Percentiles rank a stretch among this genome's conserved stretches.
Conservation (phyloP, 2,888 invertebrate species). For the Amiota mariae region DNA sequence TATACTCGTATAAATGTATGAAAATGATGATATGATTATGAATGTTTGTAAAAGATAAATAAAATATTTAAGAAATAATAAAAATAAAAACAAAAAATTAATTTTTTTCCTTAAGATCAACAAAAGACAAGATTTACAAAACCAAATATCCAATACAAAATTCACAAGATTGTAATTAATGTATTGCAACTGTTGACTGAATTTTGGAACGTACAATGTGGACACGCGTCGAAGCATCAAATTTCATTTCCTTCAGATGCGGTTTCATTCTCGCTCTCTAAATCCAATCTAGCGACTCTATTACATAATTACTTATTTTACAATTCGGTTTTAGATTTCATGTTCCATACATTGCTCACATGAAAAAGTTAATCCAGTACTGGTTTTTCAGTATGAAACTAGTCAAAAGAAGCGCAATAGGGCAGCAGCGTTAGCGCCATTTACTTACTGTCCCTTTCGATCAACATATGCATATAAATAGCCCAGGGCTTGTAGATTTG, state of each 20-base stretch:
- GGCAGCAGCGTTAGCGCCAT: conserved; percentile 32
- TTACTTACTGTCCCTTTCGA: background rate
- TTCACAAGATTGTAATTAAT: no score
- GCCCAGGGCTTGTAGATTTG: conserved; percentile 27
- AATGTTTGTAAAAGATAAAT: no score
- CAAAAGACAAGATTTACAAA: no score
- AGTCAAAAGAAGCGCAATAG: conserved; percentile 47
- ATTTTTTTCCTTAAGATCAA: no score
- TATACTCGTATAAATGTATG: no score
- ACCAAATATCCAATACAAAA: no score
- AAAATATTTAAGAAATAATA: no score
- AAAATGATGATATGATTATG: no score
- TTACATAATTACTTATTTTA: conserved; percentile 51
- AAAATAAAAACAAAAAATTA: no score
- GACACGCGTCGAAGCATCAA: conserved; percentile 36
- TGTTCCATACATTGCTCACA: background rate
- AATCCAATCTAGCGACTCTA: conserved; percentile 14
- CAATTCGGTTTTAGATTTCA: conserved; percentile 49
- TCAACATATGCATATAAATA: conserved; percentile 49
- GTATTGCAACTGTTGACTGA: conserved; percentile 23
- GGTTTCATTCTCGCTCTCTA: conserved; percentile 33
- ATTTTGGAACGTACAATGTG: background rate
- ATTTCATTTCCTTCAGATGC: conserved; percentile 56
- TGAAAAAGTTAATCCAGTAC: no score
- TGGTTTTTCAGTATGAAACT: background rate